Evolutionary conservation across 2,797 vertebrate species (phyloP).

Genomic region (Hapalemur alaotrensis): DNA sequence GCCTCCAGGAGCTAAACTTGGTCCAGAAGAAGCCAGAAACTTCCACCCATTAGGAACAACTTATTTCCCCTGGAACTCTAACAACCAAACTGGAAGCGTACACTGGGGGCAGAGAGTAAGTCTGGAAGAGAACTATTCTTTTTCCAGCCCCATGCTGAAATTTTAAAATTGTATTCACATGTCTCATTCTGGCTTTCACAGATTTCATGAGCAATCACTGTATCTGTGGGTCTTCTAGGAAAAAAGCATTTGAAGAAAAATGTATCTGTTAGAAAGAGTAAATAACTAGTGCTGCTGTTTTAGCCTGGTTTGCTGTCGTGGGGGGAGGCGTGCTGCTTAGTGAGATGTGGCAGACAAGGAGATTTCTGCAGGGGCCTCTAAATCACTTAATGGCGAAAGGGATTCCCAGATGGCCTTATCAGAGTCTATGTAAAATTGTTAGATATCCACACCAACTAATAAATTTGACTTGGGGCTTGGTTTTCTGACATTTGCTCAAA

Average conservation of each 20-base stretch:
- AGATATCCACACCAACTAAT: slow-evolving; percentile 85
- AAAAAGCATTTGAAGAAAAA: slow-evolving; percentile 62
- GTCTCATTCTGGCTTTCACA: slow-evolving; percentile 10
- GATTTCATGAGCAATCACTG: slow-evolving; percentile 46
- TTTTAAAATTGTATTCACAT: slow-evolving; percentile 49
- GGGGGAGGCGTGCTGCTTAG: slow-evolving; percentile 13
- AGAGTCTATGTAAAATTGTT: slow-evolving; percentile 83
- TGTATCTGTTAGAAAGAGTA: neutral
- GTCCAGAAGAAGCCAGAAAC: neutral
- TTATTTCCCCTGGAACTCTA: neutral
- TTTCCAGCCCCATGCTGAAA: neutral
- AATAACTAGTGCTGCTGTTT: slow-evolving; percentile 34
- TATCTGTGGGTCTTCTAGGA: neutral
- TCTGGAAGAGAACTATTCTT: neutral
- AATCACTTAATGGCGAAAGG: slow-evolving; percentile 85
- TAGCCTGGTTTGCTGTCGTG: neutral
- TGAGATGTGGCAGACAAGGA: slow-evolving; percentile 74
- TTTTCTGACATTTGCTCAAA: slow-evolving; percentile 86
- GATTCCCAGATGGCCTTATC: slow-evolving; percentile 84
- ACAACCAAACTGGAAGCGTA: neutral
- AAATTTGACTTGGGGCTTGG: slow-evolving; percentile 84
- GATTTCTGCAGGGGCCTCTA: slow-evolving; percentile 81
- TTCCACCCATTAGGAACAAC: neutral
- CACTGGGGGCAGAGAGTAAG: neutral
- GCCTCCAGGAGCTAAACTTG: neutral